Conservation (phyloP, 2,797 vertebrate genomes). For the Myotis myotis region DNA sequence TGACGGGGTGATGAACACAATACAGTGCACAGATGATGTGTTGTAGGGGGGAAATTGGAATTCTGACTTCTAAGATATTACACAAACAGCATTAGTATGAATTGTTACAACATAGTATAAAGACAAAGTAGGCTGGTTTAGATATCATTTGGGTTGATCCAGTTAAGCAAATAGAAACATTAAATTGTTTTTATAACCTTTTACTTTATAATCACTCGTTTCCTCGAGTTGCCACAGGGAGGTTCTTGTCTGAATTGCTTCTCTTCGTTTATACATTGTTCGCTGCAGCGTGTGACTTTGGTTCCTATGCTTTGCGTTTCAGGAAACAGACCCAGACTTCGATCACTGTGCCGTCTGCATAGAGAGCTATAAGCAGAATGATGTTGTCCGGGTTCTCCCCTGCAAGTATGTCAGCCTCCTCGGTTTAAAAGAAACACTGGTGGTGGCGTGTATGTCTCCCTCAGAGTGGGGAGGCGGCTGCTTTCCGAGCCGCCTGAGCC, state of each 20-base stretch:
- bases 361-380: constrained; percentile 97
- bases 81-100: constrained; percentile 7
- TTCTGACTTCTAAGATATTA: constrained; percentile 1
- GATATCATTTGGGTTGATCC: background rate
- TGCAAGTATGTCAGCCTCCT: constrained; percentile 93
- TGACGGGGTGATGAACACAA: background rate
- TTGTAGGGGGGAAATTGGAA: background rate
- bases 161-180: background rate
- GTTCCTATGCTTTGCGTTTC: constrained; percentile 78
- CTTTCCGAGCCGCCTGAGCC: background rate
- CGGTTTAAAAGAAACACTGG: background rate
- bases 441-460: background rate
- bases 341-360: constrained; percentile 99
- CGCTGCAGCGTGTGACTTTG: background rate
- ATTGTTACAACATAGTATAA: background rate
- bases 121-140: background rate
- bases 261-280: too few species aligned
- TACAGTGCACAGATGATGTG: background rate
- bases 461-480: background rate
- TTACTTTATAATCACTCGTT: background rate
- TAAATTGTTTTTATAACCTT: background rate
- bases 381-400: constrained; percentile 96
- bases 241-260: background rate
- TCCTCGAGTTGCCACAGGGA: background rate
- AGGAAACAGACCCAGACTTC: constrained; percentile 98